phyloP scores from a whole-genome alignment of 2,797 vertebrate genomes.

The Gouania willdenowi region DNA sequence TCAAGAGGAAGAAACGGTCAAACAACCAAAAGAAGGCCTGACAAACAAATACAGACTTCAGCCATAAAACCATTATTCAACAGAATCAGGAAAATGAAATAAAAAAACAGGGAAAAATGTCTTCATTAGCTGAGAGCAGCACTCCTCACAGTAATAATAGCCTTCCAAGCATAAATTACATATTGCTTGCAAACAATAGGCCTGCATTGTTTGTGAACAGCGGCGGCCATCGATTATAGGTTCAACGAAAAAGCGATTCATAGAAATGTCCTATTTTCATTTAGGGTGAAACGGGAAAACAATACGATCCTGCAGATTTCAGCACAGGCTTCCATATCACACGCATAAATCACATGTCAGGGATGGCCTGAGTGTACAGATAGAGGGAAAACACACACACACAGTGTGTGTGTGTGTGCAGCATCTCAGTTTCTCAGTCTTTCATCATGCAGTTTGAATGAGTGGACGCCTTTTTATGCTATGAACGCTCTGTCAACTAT shows the following conservation, averaged over 20 bases:
- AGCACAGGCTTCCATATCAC: constrained; percentile 38
- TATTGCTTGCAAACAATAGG: constrained; percentile 24
- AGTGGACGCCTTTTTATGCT: constrained; percentile 44
- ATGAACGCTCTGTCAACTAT: constrained; percentile 41
- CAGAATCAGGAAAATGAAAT: constrained; percentile 60
- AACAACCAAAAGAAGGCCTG: constrained; percentile 27
- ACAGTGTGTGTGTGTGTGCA: neutral
- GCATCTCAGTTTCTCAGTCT: constrained; percentile 52
- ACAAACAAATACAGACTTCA: constrained; percentile 63
- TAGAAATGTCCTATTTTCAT: constrained; percentile 61
- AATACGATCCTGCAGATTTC: constrained; percentile 45
- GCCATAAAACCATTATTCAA: constrained; percentile 62
- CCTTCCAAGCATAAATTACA: constrained; percentile 54
- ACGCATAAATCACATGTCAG: constrained; percentile 58
- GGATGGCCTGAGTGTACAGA: constrained; percentile 16
- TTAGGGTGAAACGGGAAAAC: constrained; percentile 48
- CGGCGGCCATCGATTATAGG: constrained; percentile 42
- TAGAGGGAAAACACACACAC: constrained; percentile 2
- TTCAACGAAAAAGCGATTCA: constrained; percentile 33
- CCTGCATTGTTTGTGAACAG: neutral
- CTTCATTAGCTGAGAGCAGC: constrained; percentile 55
- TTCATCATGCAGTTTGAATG: constrained; percentile 61
- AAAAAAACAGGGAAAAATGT: constrained; percentile 52
- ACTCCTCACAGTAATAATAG: constrained; percentile 53
- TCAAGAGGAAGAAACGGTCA: constrained; percentile 12